Evolutionary conservation across 2,797 vertebrate genomes (phyloP).

Genomic region (Rachycentron canadum): DNA sequence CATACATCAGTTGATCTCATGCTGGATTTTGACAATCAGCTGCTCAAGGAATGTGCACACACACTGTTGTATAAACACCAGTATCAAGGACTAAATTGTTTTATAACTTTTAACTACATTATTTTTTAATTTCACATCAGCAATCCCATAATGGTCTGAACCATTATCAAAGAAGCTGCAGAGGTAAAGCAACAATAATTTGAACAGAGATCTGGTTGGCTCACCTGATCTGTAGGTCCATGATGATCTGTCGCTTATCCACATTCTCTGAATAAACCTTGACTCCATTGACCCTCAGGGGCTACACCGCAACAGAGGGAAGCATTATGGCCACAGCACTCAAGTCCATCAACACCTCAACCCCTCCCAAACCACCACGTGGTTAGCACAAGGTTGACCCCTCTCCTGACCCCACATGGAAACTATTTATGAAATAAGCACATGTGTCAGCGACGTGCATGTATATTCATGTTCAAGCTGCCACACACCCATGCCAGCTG

Average conservation of each 20-base stretch:
- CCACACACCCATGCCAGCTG: constrained; percentile 54
- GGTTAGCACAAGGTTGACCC: constrained; percentile 55
- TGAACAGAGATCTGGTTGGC: neutral
- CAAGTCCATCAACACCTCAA: constrained; percentile 39
- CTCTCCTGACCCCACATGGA: constrained; percentile 58
- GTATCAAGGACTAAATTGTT: too few species aligned
- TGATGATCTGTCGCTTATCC: constrained; percentile 97
- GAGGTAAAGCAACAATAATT: neutral
- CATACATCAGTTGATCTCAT: too few species aligned
- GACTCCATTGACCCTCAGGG: constrained; percentile 96
- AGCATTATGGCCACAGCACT: constrained; percentile 40
- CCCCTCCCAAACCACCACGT: constrained; percentile 20
- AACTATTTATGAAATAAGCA: constrained; percentile 77
- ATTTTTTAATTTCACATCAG: neutral
- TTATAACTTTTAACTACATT: too few species aligned
- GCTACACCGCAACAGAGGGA: constrained; percentile 83
- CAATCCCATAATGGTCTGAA: neutral
- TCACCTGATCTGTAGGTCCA: constrained; percentile 99
- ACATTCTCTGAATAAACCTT: constrained; percentile 99
- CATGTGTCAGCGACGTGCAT: constrained; percentile 45
- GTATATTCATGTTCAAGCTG: constrained; percentile 36
- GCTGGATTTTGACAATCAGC: too few species aligned
- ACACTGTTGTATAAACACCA: too few species aligned
- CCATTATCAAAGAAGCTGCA: neutral
- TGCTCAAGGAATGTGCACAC: too few species aligned